Conservation (phyloP, 2,113 vertebrate genomes). For the Recurvirostra avosetta region DNA sequence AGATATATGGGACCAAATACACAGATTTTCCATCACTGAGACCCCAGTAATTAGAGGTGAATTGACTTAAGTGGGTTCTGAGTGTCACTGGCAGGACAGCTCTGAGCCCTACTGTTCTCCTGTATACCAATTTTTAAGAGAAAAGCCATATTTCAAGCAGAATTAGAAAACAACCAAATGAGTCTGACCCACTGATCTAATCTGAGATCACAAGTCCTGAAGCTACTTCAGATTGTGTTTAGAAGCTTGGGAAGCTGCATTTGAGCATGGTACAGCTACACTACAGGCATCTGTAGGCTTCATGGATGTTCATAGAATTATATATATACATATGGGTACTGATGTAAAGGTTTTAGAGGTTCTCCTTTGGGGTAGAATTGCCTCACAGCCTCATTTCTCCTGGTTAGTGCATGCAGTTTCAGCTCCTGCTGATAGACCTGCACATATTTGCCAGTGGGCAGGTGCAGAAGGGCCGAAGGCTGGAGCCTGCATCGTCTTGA, state of each 20-base stretch:
- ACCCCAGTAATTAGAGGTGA: neutral
- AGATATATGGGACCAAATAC: neutral
- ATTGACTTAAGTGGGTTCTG: neutral
- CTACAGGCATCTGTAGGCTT: neutral
- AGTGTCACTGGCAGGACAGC: neutral
- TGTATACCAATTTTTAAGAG: neutral
- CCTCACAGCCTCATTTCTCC: slow-evolving; percentile 15
- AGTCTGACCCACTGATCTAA: neutral
- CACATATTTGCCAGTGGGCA: neutral
- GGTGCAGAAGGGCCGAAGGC: neutral
- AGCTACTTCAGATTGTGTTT: neutral
- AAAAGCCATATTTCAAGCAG: neutral
- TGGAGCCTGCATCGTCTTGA: neutral
- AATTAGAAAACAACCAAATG: neutral
- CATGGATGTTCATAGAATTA: neutral
- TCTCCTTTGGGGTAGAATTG: slow-evolving; percentile 27
- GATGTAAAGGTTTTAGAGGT: neutral
- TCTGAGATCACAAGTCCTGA: neutral
- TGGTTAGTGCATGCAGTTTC: neutral
- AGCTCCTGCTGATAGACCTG: slow-evolving; percentile 10
- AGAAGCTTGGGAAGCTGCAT: neutral
- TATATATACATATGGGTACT: neutral
- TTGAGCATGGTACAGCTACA: neutral
- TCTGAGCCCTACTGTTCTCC: neutral
- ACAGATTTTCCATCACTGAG: neutral